Conservation (phyloP, 2,113 vertebrate species). For the Balaenoptera acutorostrata region DNA sequence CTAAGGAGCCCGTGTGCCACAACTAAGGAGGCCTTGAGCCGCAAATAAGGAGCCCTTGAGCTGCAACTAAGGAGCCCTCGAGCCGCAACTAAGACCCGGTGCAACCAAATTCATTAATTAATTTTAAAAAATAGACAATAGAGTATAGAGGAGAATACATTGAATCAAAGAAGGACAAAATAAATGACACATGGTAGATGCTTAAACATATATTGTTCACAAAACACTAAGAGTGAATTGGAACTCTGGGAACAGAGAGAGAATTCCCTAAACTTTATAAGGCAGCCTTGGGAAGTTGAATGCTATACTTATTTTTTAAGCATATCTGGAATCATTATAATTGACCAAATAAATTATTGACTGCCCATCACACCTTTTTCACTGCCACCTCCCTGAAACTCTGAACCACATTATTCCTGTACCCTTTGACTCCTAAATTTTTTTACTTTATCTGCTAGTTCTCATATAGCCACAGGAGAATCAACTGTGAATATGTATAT, state of each 20-base stretch:
- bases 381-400: background rate
- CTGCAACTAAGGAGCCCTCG: no score
- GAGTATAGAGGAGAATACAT: background rate
- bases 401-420: background rate
- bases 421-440: background rate
- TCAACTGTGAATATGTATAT: rapidly evolving
- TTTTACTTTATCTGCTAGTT: background rate
- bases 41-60: no score
- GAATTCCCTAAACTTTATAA: background rate
- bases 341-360: background rate
- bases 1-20: no score
- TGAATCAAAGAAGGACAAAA: background rate
- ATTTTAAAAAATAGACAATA: background rate
- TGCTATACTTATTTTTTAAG: background rate
- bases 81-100: no score
- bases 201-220: background rate
- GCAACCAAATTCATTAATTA: no score
- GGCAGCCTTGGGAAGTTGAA: background rate
- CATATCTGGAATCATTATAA: background rate
- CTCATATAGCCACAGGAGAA: background rate
- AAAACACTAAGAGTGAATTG: background rate
- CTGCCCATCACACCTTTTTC: background rate
- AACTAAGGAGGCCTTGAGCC: no score
- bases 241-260: background rate
- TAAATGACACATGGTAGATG: background rate